These are phyloP conservation scores for Mus spretus DNA, from an alignment of 2,797 vertebrate species.

Conservation along the genomic window DNA sequence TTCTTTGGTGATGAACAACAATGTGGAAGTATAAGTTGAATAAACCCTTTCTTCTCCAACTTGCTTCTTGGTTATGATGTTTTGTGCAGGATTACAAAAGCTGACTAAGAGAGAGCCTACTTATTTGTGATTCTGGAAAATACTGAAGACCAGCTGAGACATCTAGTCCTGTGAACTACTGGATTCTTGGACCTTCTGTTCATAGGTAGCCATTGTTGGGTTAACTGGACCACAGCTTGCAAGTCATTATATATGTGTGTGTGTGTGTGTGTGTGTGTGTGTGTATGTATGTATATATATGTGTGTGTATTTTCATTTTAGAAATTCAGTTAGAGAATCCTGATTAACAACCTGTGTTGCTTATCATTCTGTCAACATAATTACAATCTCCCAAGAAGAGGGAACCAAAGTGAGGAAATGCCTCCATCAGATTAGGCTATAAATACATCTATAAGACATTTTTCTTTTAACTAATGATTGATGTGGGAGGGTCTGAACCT, in stretches of 20 bases:
- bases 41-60: no score
- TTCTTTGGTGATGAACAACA: no score
- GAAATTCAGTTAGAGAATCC: not conserved
- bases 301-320: not conserved
- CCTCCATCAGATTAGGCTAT: not conserved
- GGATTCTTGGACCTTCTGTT: not conserved
- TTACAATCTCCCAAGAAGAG: not conserved
- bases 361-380: not conserved
- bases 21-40: no score
- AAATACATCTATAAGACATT: not conserved
- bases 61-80: no score
- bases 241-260: no score
- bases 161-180: not conserved
- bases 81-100: no score
- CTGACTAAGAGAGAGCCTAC: not conserved
- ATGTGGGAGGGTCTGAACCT: not conserved
- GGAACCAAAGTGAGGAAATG: not conserved
- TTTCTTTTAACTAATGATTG: not conserved
- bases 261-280: no score
- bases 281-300: no score
- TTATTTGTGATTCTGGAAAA: not conserved
- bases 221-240: not conserved
- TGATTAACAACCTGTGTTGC: not conserved
- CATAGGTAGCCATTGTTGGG: not conserved
- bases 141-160: not conserved